Evolutionary conservation across 2,113 vertebrate species (phyloP).

Genomic region (Notarius lentiginosus): DNA sequence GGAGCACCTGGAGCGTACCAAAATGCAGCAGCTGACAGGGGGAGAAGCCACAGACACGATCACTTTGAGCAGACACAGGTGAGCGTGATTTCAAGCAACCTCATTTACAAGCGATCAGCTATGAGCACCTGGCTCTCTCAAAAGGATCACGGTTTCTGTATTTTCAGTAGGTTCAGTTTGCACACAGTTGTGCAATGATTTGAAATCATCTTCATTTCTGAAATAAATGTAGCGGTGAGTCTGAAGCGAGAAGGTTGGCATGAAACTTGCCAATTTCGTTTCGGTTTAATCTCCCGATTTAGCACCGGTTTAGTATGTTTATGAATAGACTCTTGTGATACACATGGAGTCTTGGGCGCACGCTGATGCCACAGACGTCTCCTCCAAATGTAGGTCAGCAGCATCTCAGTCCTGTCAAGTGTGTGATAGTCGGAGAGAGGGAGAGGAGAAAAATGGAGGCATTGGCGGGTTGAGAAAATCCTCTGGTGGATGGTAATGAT

Average conservation of each 20-base stretch:
- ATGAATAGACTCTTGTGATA: background rate
- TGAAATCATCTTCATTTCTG: background rate
- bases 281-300: background rate
- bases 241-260: background rate
- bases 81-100: conserved; percentile 61
- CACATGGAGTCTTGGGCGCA: background rate
- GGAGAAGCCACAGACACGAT: conserved; percentile 80
- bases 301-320: background rate
- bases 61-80: conserved; percentile 81
- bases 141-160: background rate
- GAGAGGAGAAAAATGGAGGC: background rate
- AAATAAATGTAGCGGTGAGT: background rate
- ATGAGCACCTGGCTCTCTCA: background rate
- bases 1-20: conserved; percentile 96
- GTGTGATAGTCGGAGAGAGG: background rate
- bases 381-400: conserved; percentile 30
- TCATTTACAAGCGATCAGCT: background rate
- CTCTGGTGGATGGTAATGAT: conserved; percentile 20
- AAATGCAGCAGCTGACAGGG: conserved; percentile 84
- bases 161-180: background rate
- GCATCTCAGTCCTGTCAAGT: background rate
- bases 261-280: background rate
- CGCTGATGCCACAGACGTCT: background rate
- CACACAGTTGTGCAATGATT: background rate
- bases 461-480: conserved; percentile 29